Percentiles rank a stretch among this genome's conserved stretches.
Conservation (phyloP, 2,888 invertebrate species). For the Erpobdella octoculata region DNA sequence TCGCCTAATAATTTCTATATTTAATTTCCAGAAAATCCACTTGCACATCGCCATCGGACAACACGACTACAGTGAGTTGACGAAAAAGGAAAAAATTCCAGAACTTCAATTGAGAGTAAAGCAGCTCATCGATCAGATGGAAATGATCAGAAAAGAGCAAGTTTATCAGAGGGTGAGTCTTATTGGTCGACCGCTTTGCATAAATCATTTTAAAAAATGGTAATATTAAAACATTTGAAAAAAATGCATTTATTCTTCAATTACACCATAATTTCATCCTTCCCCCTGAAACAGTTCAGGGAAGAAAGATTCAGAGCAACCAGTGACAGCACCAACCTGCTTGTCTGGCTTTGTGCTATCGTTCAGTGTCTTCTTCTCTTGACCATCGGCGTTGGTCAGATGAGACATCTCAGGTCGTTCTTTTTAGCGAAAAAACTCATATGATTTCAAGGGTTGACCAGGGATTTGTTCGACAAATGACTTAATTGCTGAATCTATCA, state of each 20-base stretch:
- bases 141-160: conserved; percentile 98
- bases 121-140: conserved; percentile 93
- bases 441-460: no score
- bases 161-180: conserved; percentile 69
- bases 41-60: conserved; percentile 97
- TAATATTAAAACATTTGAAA: neutral
- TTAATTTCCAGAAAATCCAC: conserved; percentile 67
- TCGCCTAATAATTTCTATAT: neutral
- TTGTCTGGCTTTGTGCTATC: conserved; percentile 82
- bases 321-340: conserved; percentile 84
- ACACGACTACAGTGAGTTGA: conserved; percentile 93
- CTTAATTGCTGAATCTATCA: no score
- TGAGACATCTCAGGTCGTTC: conserved; percentile 96
- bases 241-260: neutral
- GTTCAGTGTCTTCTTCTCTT: conserved; percentile 79
- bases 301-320: conserved; percentile 95
- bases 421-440: conserved; percentile 99
- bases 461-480: no score
- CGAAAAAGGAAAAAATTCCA: conserved; percentile 89
- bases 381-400: conserved; percentile 96
- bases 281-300: conserved; percentile 68
- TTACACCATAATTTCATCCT: no score
- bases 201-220: no score
- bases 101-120: conserved; percentile 88
- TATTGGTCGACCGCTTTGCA: no score